Evolutionary conservation across 2,113 vertebrate genomes (phyloP).

Genomic region (Amphilophus citrinellus): DNA sequence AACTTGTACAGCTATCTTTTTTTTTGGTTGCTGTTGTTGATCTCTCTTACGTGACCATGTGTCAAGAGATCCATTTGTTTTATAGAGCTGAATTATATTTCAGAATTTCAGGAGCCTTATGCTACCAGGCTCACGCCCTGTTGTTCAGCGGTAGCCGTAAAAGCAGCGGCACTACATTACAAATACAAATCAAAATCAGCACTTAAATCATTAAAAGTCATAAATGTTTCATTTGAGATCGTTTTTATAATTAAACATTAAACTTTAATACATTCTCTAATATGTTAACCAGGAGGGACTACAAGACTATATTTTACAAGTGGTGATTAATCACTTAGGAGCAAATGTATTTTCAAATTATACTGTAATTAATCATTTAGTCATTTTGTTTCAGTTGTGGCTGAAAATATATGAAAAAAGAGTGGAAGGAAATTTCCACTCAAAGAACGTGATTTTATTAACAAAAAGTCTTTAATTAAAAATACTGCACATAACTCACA

Average conservation of each 20-base stretch:
- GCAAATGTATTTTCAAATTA: conserved; percentile 75
- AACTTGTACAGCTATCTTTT: not conserved
- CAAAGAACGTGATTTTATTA: conserved; percentile 37
- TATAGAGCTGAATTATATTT: not conserved
- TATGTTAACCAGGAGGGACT: conserved; percentile 73
- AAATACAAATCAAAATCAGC: conserved; percentile 51
- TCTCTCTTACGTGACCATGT: not conserved
- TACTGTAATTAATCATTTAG: conserved; percentile 67
- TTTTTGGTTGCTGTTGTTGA: not conserved
- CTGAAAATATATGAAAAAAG: conserved; percentile 30
- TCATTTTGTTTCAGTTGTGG: conserved; percentile 40
- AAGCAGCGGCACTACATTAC: too few species aligned
- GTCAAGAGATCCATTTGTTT: not conserved
- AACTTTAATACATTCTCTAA: conserved; percentile 78
- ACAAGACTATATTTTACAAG: conserved; percentile 60
- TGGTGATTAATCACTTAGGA: conserved; percentile 74
- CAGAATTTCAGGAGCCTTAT: not conserved
- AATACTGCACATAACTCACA: not conserved
- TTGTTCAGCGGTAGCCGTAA: conserved; percentile 36
- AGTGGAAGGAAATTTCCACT: conserved; percentile 4
- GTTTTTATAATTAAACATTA: conserved; percentile 82
- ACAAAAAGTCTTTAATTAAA: conserved; percentile 52
- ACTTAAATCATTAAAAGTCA: conserved; percentile 68
- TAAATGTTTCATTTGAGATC: conserved; percentile 76
- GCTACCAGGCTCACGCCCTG: conserved; percentile 7